A percentile compares a stretch with the other conserved stretches of the same genome.
Evolutionary conservation across 1,140 invertebrate genomes (phyloP).

Genomic region (Hyphantria cunea): DNA sequence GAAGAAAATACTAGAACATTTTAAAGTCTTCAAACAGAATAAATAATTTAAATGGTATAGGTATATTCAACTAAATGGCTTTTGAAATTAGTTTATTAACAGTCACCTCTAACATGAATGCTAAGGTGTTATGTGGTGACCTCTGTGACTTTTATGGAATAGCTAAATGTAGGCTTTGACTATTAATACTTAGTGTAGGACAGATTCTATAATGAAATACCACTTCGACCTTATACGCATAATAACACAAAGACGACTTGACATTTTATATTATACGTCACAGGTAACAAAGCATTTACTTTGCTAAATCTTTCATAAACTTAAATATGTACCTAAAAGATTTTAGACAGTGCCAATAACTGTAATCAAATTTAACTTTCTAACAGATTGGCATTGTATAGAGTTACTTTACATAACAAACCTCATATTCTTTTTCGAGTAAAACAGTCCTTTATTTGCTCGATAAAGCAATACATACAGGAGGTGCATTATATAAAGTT

Average conservation of each 20-base stretch:
- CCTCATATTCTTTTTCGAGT: too few relatives aligned
- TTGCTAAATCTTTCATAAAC: constrained; percentile 10
- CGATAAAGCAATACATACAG: too few relatives aligned
- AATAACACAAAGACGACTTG: constrained; percentile 14
- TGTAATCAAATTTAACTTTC: too few relatives aligned
- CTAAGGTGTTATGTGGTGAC: constrained; percentile 7
- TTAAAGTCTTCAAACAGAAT: too few relatives aligned
- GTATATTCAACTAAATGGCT: too few relatives aligned
- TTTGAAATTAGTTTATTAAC: not conserved
- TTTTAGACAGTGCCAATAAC: too few relatives aligned
- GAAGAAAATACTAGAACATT: too few relatives aligned
- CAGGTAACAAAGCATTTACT: constrained; percentile 14
- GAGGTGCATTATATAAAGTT: too few relatives aligned
- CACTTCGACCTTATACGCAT: constrained; percentile 29
- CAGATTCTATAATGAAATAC: constrained; percentile 19
- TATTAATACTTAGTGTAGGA: not conserved
- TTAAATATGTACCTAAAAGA: not conserved
- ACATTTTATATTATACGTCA: constrained; percentile 23
- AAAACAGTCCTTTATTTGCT: too few relatives aligned
- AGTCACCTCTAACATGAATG: not conserved
- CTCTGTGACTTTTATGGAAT: constrained; percentile 5
- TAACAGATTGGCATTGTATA: too few relatives aligned
- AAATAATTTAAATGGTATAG: too few relatives aligned
- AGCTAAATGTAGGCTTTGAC: not conserved
- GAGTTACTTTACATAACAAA: too few relatives aligned